These are phyloP conservation scores for Coptodon bakossiorum DNA, from an alignment of 2,113 vertebrate species.

Conservation along the genomic window DNA sequence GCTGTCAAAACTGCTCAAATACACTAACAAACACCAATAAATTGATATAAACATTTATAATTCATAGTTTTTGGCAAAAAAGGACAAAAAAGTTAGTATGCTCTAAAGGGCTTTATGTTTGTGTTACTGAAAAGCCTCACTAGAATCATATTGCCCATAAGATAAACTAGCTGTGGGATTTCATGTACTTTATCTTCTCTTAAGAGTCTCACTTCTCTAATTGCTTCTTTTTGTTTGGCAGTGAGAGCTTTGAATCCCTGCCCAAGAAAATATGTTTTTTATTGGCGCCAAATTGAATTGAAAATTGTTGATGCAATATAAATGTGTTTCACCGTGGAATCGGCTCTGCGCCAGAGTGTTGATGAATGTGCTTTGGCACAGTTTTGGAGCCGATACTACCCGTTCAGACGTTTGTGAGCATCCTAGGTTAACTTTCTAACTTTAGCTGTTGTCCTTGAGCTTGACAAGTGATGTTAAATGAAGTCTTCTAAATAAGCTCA, in stretches of 20 bases:
- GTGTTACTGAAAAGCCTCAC: background rate
- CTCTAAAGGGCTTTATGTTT: background rate
- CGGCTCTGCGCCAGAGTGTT: constrained; percentile 40
- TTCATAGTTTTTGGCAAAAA: background rate
- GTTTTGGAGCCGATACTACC: background rate
- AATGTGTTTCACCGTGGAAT: constrained; percentile 13
- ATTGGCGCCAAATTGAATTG: constrained; percentile 58
- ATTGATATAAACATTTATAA: background rate
- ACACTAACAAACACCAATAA: background rate
- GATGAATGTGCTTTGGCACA: constrained; percentile 47
- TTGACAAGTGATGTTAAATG: constrained; percentile 20
- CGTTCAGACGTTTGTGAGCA: constrained; percentile 9
- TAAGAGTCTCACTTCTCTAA: constrained; percentile 40
- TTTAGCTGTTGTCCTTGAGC: constrained; percentile 32
- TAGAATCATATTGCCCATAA: background rate
- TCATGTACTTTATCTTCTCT: constrained; percentile 30
- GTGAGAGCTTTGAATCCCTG: constrained; percentile 34
- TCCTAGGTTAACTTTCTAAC: background rate
- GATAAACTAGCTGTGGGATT: background rate
- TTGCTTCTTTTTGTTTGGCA: constrained; percentile 48
- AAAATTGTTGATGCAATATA: constrained; percentile 60
- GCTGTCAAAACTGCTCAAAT: background rate
- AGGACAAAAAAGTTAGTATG: background rate
- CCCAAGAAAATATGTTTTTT: constrained; percentile 59
- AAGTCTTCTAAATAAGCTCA: constrained; percentile 4